Base-by-base conservation (phyloP, 2,888 invertebrate genomes). In the Cepaea hortensis region DNA sequence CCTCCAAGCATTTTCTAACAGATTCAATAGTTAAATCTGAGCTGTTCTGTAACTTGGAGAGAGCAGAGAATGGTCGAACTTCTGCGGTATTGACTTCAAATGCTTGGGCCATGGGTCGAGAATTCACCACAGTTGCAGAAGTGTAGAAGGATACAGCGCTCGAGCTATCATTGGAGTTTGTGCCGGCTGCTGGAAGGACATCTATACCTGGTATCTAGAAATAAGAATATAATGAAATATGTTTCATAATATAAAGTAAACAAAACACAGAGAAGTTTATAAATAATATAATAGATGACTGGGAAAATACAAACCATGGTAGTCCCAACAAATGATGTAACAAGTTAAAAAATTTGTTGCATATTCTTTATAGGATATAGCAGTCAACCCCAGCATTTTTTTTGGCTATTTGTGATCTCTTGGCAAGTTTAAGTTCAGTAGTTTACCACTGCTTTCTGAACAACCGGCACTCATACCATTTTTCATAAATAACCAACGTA, bases 1-100 rank as follows among this genome's bases (percentile, higher is more conserved):
- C 95, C 88, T 93, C 92, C 76, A 95, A 91, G 85, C 93, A 92
- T 87, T 94, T 93, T 87, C 93, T 92, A 86, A 95, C 91, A 35
- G 90, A 85, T 72, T 93, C 93, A 75, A 94, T 91, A 50, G 91
- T 93, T 46, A 93, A 91, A 88, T 92, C 90, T 61, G 91, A 89
- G 18, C 87, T 88, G 79, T 90, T 89, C 20, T 85, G 77, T 20
- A 75, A 84, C 62, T 88, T 88, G n/a, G 91, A 85, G 80, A 91
- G 35, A 23, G 88, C 73, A 79, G 85, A 84, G 73, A 90, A 88
- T 20, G 91, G 88, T 35, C 87, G 88, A 80, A 90, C 88, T 18
- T 80, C 81, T 35, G 65, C 82, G 11, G 81, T 65, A 48, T 62
- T 72, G 9, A 68, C 20, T 70, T 9, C 61, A n/a, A n/a, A 7